Base-by-base conservation (phyloP, 2,797 vertebrate species). In the Sphaeramia orbicularis region DNA sequence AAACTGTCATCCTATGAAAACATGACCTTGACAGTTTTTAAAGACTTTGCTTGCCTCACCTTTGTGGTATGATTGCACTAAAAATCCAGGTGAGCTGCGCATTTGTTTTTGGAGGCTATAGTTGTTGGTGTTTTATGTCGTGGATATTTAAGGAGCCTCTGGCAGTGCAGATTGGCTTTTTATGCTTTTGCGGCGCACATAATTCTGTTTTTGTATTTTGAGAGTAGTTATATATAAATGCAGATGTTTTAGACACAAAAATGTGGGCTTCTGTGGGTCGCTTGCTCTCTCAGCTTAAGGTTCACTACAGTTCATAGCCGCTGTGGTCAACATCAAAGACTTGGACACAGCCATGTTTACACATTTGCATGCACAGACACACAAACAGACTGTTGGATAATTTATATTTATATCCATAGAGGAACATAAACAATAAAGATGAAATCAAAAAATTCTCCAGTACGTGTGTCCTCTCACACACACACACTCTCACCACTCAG, bases 301-400 rank as follows among this genome's bases (percentile, higher is more conserved):
- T 80, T 76, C 61, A 60, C 51, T 67, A 14, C 49, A 61, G 48
- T 59, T 30, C 71, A 77, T 7, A 64, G 55, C 63, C 62, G 73
- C 75, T 89, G 76, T 87, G 84, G 82, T 90, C 79, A 80, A 42
- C 87, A 87, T 93, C 71, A 91, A 83, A 87, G 76, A 65, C 65
- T 65, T 74, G 71, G 67, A 81, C 37, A 10, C 72, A 62, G 73
- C 71, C 63, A 54, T 86, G 80, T 88, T 87, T 83, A 84, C 71
- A 71, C 62, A 61, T 59, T 68, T 50, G 59, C 70, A 81, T 81
- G 58, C 4, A 30, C 79, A 81, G 58, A 80, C 68, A 76, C 11
- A 21, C 71, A 87, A 83, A 86, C 77, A 86, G 59, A 71, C 48
- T 62, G 83, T 78, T 65, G 48, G 56, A 72, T 86, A 4, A 89